Percentiles rank a stretch among this genome's conserved stretches.
phyloP scores from a whole-genome alignment of 2,797 vertebrate species.

The Ceryle rudis region DNA sequence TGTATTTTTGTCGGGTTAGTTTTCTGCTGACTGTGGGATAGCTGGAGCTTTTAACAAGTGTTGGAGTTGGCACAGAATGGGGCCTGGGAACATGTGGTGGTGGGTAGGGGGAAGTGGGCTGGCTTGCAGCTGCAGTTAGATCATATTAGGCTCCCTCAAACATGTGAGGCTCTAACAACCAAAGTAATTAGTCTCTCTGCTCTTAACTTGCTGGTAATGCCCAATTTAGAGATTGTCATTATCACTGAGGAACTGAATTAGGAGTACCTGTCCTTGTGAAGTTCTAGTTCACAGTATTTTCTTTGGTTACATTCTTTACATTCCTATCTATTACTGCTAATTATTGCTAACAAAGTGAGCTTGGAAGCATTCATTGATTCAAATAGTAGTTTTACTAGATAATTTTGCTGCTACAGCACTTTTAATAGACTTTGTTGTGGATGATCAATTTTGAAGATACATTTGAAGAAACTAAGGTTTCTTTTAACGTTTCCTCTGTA shows the following conservation, averaged over 20 bases:
- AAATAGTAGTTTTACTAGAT: not conserved
- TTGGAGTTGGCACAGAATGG: not conserved
- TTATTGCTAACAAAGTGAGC: not conserved
- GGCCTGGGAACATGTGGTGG: not conserved
- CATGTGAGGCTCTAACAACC: not conserved
- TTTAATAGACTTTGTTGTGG: not conserved
- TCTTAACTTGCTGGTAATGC: not conserved
- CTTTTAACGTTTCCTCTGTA: not conserved
- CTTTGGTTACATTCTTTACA: not conserved
- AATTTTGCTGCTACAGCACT: not conserved
- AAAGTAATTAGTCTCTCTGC: not conserved
- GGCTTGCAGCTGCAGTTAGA: not conserved
- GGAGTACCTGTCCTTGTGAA: not conserved
- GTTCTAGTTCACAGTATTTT: not conserved
- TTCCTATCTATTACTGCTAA: not conserved
- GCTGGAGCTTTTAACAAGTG: not conserved
- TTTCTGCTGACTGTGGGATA: not conserved
- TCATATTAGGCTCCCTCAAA: not conserved
- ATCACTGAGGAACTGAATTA: not conserved
- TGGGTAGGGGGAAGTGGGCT: not conserved
- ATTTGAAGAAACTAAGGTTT: not conserved
- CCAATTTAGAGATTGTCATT: not conserved
- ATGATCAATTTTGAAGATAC: not conserved
- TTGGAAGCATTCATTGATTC: not conserved
- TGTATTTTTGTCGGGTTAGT: not conserved